Evolutionary conservation across 2,113 vertebrate species (phyloP).

Genomic region (Neolamprologus ventralis): DNA sequence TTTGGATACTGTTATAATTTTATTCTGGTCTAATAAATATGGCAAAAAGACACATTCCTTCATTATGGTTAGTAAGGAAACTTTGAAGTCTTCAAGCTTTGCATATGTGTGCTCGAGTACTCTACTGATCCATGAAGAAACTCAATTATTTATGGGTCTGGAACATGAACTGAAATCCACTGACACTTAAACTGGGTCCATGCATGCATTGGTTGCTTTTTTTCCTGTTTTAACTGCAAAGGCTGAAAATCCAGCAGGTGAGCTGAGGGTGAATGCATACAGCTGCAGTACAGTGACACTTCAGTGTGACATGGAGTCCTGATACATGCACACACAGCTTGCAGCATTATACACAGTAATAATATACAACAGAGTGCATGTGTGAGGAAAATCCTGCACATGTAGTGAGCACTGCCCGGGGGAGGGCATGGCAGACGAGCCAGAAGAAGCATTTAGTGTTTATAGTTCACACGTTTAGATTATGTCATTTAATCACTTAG

Average conservation of each 20-base stretch:
- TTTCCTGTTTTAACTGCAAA: neutral
- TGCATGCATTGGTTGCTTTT: neutral
- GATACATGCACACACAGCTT: neutral
- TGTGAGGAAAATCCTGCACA: neutral
- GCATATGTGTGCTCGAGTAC: neutral
- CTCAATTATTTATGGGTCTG: neutral
- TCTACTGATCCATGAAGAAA: neutral
- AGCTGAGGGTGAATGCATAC: neutral
- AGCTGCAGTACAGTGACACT: neutral
- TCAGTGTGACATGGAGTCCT: neutral
- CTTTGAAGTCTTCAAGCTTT: neutral
- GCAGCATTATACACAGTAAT: neutral
- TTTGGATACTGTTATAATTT: neutral
- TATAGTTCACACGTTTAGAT: neutral
- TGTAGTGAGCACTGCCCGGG: neutral
- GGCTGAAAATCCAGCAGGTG: neutral
- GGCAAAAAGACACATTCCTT: neutral
- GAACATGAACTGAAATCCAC: neutral
- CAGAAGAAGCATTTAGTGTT: neutral
- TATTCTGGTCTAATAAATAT: neutral
- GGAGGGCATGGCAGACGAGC: neutral
- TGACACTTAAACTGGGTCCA: neutral
- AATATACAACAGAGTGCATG: neutral
- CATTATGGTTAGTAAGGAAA: neutral
- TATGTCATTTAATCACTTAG: neutral